phyloP scores from a whole-genome alignment of 2,888 invertebrate genomes.

The Drepana falcataria region DNA sequence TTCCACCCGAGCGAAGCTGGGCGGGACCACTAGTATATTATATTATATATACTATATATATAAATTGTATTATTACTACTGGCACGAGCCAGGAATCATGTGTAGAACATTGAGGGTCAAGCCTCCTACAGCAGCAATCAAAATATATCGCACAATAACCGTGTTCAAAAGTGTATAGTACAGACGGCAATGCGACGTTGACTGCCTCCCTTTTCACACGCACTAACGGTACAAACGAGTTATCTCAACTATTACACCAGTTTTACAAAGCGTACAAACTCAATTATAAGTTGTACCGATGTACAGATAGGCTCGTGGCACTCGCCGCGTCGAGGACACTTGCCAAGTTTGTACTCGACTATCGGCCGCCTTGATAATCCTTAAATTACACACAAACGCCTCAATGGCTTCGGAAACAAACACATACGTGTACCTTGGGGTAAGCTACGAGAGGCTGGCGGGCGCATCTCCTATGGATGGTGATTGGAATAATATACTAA shows the following conservation, averaged over 20 bases:
- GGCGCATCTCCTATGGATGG: too few species aligned
- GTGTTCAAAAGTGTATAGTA: too few species aligned
- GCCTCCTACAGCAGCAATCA: too few species aligned
- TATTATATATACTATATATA: too few species aligned
- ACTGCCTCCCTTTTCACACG: background rate
- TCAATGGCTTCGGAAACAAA: background rate
- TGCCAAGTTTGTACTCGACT: background rate
- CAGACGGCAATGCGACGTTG: too few species aligned
- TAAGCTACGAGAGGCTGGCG: background rate
- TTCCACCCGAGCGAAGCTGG: too few species aligned
- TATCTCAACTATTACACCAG: background rate
- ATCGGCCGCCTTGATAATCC: background rate
- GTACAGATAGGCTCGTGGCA: background rate
- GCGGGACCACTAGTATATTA: too few species aligned
- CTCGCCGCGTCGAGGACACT: background rate
- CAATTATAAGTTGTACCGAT: constrained; percentile 1
- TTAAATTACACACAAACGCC: constrained; percentile 2
- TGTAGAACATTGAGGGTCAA: too few species aligned
- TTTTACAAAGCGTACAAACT: background rate
- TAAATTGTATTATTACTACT: too few species aligned
- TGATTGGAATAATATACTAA: too few species aligned
- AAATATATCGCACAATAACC: too few species aligned
- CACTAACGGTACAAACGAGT: background rate
- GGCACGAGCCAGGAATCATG: too few species aligned
- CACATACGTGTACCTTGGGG: background rate